These are phyloP conservation scores for Ophion ventricosus DNA, from an alignment of 2,888 invertebrate genomes.

Conservation along the genomic window DNA sequence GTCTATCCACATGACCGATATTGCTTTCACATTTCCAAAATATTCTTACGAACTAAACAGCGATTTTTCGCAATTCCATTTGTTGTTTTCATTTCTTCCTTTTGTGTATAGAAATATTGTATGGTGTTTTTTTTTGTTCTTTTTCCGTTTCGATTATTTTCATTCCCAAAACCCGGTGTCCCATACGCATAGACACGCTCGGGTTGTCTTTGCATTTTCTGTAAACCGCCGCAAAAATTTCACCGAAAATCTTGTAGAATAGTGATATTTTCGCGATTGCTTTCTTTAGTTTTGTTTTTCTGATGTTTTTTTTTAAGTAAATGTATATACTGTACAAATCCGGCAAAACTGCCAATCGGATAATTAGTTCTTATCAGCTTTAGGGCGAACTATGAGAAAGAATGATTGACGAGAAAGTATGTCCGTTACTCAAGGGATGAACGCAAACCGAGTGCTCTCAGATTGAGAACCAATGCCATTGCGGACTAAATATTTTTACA, in stretches of 20 bases:
- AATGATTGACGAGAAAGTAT: conserved; percentile 46
- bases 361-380: conserved; percentile 51
- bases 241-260: conserved; percentile 1
- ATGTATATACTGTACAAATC: conserved; percentile 75
- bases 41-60: conserved; percentile 59
- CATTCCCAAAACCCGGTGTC: not conserved
- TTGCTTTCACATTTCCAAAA: conserved; percentile 53
- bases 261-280: conserved; percentile 4
- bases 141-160: conserved; percentile 21
- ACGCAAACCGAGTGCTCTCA: not conserved
- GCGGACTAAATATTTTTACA: conserved; percentile 45
- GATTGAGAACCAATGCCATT: not conserved
- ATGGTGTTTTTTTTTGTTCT: conserved; percentile 62
- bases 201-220: conserved; percentile 13
- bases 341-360: conserved; percentile 67
- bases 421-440: conserved; percentile 40
- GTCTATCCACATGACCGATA: conserved; percentile 55
- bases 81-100: conserved; percentile 24
- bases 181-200: not conserved
- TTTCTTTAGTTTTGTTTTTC: conserved; percentile 6
- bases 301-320: conserved; percentile 54
- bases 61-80: conserved; percentile 36
- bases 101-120: conserved; percentile 66
- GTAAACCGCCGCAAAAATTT: conserved; percentile 12
- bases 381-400: conserved; percentile 45